phyloP scores from a whole-genome alignment of 2,888 invertebrate genomes.

The Oxyteleia sp. region DNA sequence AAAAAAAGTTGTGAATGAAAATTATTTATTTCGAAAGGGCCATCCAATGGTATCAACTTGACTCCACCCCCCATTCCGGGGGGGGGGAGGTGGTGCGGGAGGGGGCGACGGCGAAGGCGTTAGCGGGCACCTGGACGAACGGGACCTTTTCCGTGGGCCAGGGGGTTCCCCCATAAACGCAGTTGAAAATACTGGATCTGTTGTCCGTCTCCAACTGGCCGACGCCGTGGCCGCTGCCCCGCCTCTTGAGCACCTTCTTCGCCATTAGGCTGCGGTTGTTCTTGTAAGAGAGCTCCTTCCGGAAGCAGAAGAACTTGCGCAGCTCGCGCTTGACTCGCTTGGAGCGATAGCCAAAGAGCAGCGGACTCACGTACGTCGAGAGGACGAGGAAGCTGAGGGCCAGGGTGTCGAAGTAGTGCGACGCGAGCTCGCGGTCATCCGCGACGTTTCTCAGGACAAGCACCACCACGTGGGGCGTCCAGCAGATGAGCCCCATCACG shows the following conservation, averaged over 20 bases:
- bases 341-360: conserved; percentile 93
- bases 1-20: too few species aligned
- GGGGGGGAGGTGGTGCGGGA: too few species aligned
- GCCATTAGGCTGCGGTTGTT: conserved; percentile 88
- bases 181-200: conserved; percentile 85
- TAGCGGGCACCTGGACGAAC: conserved; percentile 88
- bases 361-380: conserved; percentile 91
- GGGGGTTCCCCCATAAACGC: conserved; percentile 83
- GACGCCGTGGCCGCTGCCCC: conserved; percentile 81
- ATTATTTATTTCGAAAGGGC: too few species aligned
- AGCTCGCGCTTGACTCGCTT: conserved; percentile 90
- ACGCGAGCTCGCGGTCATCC: conserved; percentile 74
- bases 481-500: conserved; percentile 90
- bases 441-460: conserved; percentile 88
- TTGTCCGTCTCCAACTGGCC: conserved; percentile 80
- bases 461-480: conserved; percentile 88
- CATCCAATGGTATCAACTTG: too few species aligned
- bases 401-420: conserved; percentile 83
- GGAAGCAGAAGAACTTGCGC: conserved; percentile 88
- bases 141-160: conserved; percentile 88
- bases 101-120: conserved; percentile 89
- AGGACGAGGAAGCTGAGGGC: conserved; percentile 88
- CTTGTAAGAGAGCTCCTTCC: conserved; percentile 84
- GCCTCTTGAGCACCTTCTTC: conserved; percentile 85
- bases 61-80: too few species aligned